Evolutionary conservation across 2,113 vertebrate genomes (phyloP).

Genomic region (Orthochromis indermauri): DNA sequence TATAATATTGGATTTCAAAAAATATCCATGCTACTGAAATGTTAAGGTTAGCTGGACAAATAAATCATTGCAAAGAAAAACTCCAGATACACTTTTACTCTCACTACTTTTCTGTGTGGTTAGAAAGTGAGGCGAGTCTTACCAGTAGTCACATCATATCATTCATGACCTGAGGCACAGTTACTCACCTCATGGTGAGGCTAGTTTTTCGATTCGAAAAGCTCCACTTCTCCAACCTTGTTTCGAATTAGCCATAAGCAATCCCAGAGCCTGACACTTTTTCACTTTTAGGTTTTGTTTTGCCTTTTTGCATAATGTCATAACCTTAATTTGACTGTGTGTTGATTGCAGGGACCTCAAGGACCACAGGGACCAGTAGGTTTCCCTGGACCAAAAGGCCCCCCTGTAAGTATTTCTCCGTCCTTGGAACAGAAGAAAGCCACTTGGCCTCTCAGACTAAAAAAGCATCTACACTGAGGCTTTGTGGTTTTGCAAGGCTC

Average conservation of each 20-base stretch:
- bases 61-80: background rate
- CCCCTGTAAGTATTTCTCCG: slow-evolving; percentile 78
- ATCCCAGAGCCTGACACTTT: background rate
- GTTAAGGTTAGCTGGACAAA: background rate
- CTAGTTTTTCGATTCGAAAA: background rate
- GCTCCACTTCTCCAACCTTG: background rate
- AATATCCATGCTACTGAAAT: background rate
- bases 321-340: background rate
- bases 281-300: background rate
- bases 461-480: background rate
- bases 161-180: background rate
- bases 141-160: background rate
- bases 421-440: background rate
- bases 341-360: slow-evolving; percentile 85
- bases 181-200: background rate
- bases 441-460: background rate
- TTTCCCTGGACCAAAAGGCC: slow-evolving; percentile 92
- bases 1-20: background rate
- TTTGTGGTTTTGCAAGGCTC: background rate
- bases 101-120: background rate
- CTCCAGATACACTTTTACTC: background rate
- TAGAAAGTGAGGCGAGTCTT: background rate
- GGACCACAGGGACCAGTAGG: slow-evolving; percentile 95
- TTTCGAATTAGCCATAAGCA: background rate
- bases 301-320: background rate